phyloP scores from a whole-genome alignment of 1,140 invertebrate species.

The Aculops lycopersici region DNA sequence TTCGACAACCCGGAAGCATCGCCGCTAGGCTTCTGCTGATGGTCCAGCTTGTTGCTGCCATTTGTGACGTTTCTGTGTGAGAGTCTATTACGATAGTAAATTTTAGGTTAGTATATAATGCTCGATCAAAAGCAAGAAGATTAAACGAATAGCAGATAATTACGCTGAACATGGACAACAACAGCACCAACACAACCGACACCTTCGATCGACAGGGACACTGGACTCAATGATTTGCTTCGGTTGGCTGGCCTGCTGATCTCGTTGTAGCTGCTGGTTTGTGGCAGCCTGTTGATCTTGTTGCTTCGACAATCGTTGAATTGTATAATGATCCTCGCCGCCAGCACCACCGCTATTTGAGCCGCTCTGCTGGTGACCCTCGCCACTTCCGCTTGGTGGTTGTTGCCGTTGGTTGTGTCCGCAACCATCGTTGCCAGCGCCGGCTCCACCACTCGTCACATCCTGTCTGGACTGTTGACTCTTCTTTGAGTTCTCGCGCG shows the following conservation, averaged over 20 bases:
- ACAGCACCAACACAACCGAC: conserved; percentile 16
- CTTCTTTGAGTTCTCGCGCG: no score
- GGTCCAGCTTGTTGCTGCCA: no score
- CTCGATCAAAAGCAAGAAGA: not conserved
- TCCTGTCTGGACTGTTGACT: no score
- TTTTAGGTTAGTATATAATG: not conserved
- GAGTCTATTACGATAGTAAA: not conserved
- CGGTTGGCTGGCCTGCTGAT: not conserved
- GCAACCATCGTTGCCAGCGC: not conserved
- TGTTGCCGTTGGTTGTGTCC: not conserved
- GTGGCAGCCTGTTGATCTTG: not conserved
- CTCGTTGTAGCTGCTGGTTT: conserved; percentile 1
- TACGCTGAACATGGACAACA: conserved; percentile 16
- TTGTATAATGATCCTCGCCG: not conserved
- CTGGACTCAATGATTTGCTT: conserved; percentile 1
- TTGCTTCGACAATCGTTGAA: not conserved
- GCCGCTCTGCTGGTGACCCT: no score
- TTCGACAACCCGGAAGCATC: not conserved
- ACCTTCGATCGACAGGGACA: conserved; percentile 3
- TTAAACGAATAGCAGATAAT: conserved; percentile 3
- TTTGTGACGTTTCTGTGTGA: no score
- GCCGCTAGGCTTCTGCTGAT: not conserved
- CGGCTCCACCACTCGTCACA: not conserved
- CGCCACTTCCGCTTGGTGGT: not conserved
- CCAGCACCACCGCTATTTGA: not conserved